These are phyloP conservation scores for Aleadryas rufinucha DNA, from an alignment of 2,113 vertebrate genomes.

Conservation along the genomic window DNA sequence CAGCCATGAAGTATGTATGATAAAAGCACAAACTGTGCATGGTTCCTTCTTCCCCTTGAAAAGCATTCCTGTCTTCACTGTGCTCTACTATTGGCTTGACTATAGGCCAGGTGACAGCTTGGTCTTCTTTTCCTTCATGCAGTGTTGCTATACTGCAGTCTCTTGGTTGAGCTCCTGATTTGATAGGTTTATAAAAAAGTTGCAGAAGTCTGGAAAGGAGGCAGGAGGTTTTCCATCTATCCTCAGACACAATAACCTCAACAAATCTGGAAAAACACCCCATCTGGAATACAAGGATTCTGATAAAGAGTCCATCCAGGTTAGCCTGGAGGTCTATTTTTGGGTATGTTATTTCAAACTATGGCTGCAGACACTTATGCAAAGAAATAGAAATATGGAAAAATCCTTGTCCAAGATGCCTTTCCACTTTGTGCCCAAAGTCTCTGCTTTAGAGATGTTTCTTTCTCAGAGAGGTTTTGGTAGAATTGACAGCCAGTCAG, in stretches of 20 bases:
- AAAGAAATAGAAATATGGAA: neutral
- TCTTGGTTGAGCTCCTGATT: neutral
- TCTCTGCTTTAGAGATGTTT: neutral
- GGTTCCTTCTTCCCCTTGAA: neutral
- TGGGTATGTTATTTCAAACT: neutral
- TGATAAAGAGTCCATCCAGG: neutral
- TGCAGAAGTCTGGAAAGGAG: neutral
- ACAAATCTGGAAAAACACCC: neutral
- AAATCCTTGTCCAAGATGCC: neutral
- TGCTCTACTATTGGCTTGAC: neutral
- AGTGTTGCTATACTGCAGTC: neutral
- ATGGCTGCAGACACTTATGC: neutral
- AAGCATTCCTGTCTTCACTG: neutral
- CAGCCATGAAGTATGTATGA: neutral
- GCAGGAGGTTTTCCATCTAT: neutral
- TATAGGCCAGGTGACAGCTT: neutral
- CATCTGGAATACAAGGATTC: neutral
- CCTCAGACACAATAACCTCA: neutral
- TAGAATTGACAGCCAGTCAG: neutral
- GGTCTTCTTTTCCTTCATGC: neutral
- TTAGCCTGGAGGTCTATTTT: neutral
- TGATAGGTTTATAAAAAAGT: neutral
- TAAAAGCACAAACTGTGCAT: neutral
- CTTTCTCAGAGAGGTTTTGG: neutral
- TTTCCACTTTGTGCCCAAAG: neutral